Conservation (phyloP, 2,888 invertebrate species). For the Sphaerophoria taeniata region DNA sequence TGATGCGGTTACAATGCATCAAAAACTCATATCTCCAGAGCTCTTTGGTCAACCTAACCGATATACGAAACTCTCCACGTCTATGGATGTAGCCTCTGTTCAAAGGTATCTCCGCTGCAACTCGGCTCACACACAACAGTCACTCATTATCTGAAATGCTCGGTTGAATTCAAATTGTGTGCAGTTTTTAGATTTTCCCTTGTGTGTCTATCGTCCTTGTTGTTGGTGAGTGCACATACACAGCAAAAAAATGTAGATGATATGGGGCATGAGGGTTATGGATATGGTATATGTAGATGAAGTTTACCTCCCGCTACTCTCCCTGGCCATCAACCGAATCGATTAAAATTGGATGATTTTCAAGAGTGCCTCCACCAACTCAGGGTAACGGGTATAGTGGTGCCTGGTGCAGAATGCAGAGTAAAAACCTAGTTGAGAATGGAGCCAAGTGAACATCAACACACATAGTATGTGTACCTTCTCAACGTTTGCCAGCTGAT, state of each 20-base stretch:
- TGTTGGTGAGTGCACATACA: not conserved
- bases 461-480: not conserved
- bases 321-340: constrained; percentile 52
- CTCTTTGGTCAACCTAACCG: constrained; percentile 43
- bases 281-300: constrained; percentile 1
- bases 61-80: no score
- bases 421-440: not conserved
- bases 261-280: not conserved
- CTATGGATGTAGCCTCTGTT: no score
- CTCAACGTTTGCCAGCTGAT: not conserved
- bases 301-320: not conserved
- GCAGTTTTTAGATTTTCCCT: constrained; percentile 52
- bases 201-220: constrained; percentile 53
- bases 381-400: constrained; percentile 19
- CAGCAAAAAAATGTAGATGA: not conserved
- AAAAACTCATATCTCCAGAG: constrained; percentile 29
- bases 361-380: constrained; percentile 43
- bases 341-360: constrained; percentile 67
- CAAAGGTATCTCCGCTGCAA: not conserved
- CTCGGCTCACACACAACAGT: constrained; percentile 23
- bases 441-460: not conserved
- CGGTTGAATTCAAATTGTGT: constrained; percentile 60
- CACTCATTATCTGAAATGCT: constrained; percentile 63
- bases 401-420: not conserved
- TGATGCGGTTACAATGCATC: constrained; percentile 62